Conservation (phyloP, 2,888 invertebrate genomes). For the Embidobia sp. region DNA sequence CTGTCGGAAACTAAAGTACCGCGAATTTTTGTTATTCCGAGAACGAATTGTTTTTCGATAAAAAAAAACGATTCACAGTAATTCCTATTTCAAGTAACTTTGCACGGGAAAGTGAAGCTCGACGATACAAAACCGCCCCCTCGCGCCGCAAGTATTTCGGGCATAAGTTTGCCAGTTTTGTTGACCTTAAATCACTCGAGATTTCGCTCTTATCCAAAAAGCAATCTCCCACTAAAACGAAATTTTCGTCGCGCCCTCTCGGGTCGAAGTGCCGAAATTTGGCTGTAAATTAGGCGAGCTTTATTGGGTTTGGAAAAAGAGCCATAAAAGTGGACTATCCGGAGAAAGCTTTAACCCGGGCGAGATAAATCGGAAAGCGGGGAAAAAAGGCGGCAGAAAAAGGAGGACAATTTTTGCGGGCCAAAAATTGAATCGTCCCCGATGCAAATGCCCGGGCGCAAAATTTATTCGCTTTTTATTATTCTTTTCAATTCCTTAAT, state of each 20-base stretch:
- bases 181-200: not conserved
- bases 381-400: not conserved
- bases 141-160: too few relatives aligned
- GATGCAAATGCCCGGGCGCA: not conserved
- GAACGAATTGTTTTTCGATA: too few relatives aligned
- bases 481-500: slow-evolving; percentile 27
- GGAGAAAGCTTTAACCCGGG: slow-evolving; percentile 13
- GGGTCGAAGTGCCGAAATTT: slow-evolving; percentile 3
- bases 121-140: too few relatives aligned
- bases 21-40: too few relatives aligned
- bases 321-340: slow-evolving; percentile 6
- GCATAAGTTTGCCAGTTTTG: too few relatives aligned
- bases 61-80: too few relatives aligned
- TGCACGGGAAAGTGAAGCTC: too few relatives aligned
- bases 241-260: slow-evolving; percentile 1
- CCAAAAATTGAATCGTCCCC: too few relatives aligned
- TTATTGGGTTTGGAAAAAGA: slow-evolving; percentile 9
- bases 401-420: too few relatives aligned
- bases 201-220: not conserved
- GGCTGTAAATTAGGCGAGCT: slow-evolving; percentile 18
- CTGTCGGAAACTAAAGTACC: too few relatives aligned
- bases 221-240: not conserved
- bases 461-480: slow-evolving; percentile 25
- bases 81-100: too few relatives aligned
- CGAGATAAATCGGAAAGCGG: slow-evolving; percentile 10